phyloP scores from a whole-genome alignment of 2,888 invertebrate genomes.

The Noctua janthina region DNA sequence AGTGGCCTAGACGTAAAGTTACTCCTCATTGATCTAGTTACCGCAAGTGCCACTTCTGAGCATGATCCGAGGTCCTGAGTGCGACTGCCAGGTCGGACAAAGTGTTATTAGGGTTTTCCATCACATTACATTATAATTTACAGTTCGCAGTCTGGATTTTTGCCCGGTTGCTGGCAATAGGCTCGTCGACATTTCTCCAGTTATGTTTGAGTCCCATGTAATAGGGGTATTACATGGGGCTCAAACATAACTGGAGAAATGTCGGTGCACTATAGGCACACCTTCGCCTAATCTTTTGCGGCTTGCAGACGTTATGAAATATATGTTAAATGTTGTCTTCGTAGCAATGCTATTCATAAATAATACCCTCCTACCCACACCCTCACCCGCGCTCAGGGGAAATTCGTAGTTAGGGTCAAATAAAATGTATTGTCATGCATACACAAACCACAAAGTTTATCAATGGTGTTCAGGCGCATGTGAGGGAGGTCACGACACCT shows the following conservation, averaged over 20 bases:
- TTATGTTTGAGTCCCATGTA: too few species aligned
- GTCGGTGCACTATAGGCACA: not conserved
- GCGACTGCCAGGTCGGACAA: not conserved
- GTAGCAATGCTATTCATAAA: not conserved
- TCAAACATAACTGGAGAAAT: not conserved
- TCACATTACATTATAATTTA: not conserved
- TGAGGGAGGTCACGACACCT: not conserved
- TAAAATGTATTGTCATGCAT: slow-evolving; percentile 9
- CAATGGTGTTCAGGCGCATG: not conserved
- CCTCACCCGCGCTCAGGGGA: not conserved
- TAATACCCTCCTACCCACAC: not conserved
- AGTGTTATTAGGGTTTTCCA: not conserved
- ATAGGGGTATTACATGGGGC: not conserved
- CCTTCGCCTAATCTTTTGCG: not conserved
- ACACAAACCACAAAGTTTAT: not conserved
- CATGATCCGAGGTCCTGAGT: not conserved
- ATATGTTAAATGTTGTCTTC: not conserved
- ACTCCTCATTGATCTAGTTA: not conserved
- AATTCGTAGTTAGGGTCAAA: not conserved
- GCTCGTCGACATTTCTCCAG: not conserved
- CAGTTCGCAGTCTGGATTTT: not conserved
- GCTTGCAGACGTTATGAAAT: not conserved
- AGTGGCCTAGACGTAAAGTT: not conserved
- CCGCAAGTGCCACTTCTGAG: not conserved
- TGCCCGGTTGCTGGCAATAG: not conserved